A percentile compares a stretch with the other conserved stretches of the same genome.
Conservation (phyloP, 1,140 invertebrate species). For the Pseudomyrmex concolor region DNA sequence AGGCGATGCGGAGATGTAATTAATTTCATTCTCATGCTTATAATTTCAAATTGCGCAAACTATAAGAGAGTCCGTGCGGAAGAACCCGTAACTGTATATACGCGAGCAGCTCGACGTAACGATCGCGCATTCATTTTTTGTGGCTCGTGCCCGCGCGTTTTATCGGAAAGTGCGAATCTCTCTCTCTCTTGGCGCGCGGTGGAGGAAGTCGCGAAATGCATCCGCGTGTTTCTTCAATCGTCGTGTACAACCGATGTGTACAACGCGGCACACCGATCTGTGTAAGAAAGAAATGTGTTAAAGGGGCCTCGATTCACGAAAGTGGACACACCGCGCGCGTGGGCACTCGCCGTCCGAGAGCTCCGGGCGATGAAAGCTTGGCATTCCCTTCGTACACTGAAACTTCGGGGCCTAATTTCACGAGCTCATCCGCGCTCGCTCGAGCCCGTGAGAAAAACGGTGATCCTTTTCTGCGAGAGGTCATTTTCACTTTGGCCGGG, state of each 20-base stretch:
- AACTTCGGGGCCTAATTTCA: slow-evolving; percentile 68
- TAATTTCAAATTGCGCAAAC: slow-evolving; percentile 37
- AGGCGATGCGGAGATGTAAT: slow-evolving; percentile 19
- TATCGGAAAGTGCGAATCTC: slow-evolving; percentile 44
- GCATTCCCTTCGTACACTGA: slow-evolving; percentile 49
- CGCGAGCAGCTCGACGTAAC: slow-evolving; percentile 42
- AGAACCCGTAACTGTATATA: slow-evolving; percentile 39
- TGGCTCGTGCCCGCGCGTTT: slow-evolving; percentile 46
- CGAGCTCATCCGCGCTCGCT: slow-evolving; percentile 57
- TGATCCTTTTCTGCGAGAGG: background rate
- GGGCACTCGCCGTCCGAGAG: slow-evolving; percentile 60
- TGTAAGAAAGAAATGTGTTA: slow-evolving; percentile 34
- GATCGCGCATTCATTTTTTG: slow-evolving; percentile 50
- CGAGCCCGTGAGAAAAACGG: slow-evolving; percentile 49
- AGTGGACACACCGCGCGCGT: slow-evolving; percentile 63
- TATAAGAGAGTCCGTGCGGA: slow-evolving; percentile 14
- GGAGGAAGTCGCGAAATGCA: slow-evolving; percentile 35
- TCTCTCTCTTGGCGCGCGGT: background rate
- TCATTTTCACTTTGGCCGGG: slow-evolving; percentile 33
- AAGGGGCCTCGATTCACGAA: slow-evolving; percentile 57
- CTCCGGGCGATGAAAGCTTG: slow-evolving; percentile 72
- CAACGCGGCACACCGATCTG: background rate
- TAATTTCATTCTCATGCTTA: slow-evolving; percentile 33
- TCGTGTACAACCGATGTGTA: too few species aligned
- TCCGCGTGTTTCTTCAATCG: slow-evolving; percentile 8